phyloP scores from a whole-genome alignment of 2,797 vertebrate genomes.

The Sitta carolinensis region DNA sequence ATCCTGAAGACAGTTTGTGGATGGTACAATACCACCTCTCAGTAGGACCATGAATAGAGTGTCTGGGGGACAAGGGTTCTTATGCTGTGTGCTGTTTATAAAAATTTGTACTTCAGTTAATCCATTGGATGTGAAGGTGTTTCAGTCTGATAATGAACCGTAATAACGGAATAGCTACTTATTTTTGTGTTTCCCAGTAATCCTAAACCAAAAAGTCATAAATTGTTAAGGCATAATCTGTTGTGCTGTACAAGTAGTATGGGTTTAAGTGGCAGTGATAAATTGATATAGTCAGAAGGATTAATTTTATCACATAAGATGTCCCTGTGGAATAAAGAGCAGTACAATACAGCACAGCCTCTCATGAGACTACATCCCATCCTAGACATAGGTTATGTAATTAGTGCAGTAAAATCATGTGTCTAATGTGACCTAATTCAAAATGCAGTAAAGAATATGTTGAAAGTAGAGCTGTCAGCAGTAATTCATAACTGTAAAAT shows the following conservation, averaged over 20 bases:
- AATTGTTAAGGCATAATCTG: neutral
- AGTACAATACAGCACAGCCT: neutral
- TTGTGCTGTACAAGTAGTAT: neutral
- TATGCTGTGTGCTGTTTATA: neutral
- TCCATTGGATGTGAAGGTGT: neutral
- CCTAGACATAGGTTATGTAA: neutral
- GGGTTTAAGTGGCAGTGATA: neutral
- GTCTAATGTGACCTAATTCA: neutral
- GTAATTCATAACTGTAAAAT: neutral
- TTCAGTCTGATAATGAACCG: neutral
- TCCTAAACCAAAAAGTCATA: neutral
- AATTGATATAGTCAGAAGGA: neutral
- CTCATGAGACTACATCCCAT: neutral
- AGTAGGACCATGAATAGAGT: neutral
- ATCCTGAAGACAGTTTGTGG: neutral
- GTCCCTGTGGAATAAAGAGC: neutral
- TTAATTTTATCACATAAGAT: neutral
- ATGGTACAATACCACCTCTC: neutral
- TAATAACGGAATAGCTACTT: neutral
- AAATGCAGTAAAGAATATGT: neutral
- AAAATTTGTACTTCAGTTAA: neutral
- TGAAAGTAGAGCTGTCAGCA: neutral
- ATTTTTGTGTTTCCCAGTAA: neutral
- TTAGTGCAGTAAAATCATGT: neutral
- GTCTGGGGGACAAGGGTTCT: fast-evolving